Evolutionary conservation across 2,113 vertebrate species (phyloP), one percentile per base, ranked within the genome.

Genomic region (Regulus satrapa): DNA sequence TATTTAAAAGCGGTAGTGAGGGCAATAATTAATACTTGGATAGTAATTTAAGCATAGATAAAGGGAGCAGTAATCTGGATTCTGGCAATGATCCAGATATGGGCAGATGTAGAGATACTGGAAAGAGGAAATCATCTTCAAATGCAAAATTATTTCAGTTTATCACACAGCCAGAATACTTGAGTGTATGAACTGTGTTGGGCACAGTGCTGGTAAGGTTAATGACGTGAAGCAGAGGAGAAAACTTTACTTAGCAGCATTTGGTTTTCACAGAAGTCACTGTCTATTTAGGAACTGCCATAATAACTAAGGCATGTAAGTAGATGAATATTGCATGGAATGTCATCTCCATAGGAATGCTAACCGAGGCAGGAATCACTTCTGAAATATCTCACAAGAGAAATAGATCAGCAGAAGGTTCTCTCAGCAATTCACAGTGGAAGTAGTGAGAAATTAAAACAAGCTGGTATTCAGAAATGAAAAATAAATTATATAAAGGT

Each of bases 151-250:
- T 81, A 85, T 87, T 85, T 75, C 77, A 62, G 14, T 78, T 79
- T 64, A 26, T 90, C n/a, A 32, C 54, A 55, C 26, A 61, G 46
- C 21, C 64, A 56, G 54, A 88, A 56, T 46, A 59, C n/a, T 43
- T 64, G 62, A 90, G 31, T 8, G 0, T 54, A 19, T 82, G 61
- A 12, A 21, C 83, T 94, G 25, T 77, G 48, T 41, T 95, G 55
- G 68, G 28, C 54, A 61, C 38, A 38, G 71, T 87, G 46, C 49
- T 80, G 88, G 77, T 94, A 90, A 95, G 95, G 89, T 86, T 84
- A 94, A 81, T 84, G 51, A 52, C 77, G 63, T 90, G 86, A 23
- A 92, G 95, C 83, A 96, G 81, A 93, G 81, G 52, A 81, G 52
- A 67, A 78, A 85, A 92, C 78, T 73, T 79, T 63, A 34, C 40